A percentile compares a stretch with the other conserved stretches of the same genome.
phyloP scores from a whole-genome alignment of 1,140 invertebrate species.

The Periplaneta americana region DNA sequence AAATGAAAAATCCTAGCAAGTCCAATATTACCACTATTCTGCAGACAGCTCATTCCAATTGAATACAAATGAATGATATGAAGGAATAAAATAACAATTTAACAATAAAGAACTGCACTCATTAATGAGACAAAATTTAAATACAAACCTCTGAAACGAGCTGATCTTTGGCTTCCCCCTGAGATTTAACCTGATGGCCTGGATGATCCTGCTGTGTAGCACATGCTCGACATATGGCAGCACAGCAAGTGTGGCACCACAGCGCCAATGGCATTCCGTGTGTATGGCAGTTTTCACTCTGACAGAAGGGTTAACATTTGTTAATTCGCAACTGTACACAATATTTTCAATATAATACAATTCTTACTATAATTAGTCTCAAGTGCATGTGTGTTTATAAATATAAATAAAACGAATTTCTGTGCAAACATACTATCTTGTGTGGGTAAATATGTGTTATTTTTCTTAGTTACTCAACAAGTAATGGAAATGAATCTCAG shows the following conservation, averaged over 20 bases:
- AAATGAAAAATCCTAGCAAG: too few species aligned
- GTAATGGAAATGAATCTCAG: too few species aligned
- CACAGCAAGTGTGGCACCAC: conserved; percentile 65
- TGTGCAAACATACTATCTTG: too few species aligned
- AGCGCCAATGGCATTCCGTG: conserved; percentile 65
- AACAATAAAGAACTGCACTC: conserved; percentile 3
- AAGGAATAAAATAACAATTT: neutral
- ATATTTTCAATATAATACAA: too few species aligned
- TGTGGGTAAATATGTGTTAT: too few species aligned
- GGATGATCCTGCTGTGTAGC: conserved; percentile 55
- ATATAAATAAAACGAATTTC: too few species aligned
- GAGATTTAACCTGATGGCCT: conserved; percentile 59
- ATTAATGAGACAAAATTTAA: too few species aligned
- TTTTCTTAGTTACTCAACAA: too few species aligned
- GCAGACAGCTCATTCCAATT: too few species aligned
- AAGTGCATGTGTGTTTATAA: too few species aligned
- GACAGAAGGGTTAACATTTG: neutral
- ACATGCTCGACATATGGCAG: conserved; percentile 58
- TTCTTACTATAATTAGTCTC: too few species aligned
- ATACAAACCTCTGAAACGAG: conserved; percentile 52
- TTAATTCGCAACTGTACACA: neutral
- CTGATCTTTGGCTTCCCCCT: conserved; percentile 59
- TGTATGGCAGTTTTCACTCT: conserved; percentile 56
- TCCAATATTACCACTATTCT: too few species aligned
- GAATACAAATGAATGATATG: neutral